phyloP scores from a whole-genome alignment of 1,140 invertebrate genomes.

The Drosophila hydei region DNA sequence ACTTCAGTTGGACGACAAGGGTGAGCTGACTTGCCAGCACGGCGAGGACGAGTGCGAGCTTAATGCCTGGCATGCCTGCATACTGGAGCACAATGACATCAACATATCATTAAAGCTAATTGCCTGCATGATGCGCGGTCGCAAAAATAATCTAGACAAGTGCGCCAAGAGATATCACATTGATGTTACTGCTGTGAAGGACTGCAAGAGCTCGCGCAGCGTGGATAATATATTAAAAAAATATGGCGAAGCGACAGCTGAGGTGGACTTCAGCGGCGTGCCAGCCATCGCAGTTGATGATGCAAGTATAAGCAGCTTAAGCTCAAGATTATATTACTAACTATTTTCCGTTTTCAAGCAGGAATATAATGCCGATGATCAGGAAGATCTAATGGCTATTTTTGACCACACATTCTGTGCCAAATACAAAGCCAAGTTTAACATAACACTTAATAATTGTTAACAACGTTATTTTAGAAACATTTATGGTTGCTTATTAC shows the following conservation, averaged over 20 bases:
- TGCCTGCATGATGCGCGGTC: conserved; percentile 68
- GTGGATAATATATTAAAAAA: conserved; percentile 52
- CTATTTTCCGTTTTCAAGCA: not conserved
- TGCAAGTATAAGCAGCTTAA: conserved; percentile 15
- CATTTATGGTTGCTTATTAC: not conserved
- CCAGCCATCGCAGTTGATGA: conserved; percentile 59
- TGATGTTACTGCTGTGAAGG: conserved; percentile 52
- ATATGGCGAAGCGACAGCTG: conserved; percentile 39
- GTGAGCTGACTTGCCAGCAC: conserved; percentile 67
- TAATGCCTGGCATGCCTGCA: conserved; percentile 79
- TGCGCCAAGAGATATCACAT: conserved; percentile 48
- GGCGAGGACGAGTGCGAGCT: conserved; percentile 69
- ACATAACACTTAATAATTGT: conserved; percentile 39
- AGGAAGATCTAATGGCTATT: conserved; percentile 22
- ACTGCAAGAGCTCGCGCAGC: conserved; percentile 34
- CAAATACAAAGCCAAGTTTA: conserved; percentile 54
- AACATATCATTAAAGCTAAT: conserved; percentile 63
- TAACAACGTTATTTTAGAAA: not conserved
- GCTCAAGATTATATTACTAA: not conserved
- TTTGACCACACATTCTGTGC: conserved; percentile 58
- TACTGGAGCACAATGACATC: conserved; percentile 68
- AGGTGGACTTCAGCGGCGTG: conserved; percentile 34
- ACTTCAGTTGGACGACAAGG: conserved; percentile 19
- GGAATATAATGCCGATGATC: conserved; percentile 27
- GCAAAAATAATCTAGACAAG: conserved; percentile 50